A percentile compares a stretch with the other conserved stretches of the same genome.
Evolutionary conservation across 1,140 invertebrate genomes (phyloP).

Genomic region (Nylanderia fulva): DNA sequence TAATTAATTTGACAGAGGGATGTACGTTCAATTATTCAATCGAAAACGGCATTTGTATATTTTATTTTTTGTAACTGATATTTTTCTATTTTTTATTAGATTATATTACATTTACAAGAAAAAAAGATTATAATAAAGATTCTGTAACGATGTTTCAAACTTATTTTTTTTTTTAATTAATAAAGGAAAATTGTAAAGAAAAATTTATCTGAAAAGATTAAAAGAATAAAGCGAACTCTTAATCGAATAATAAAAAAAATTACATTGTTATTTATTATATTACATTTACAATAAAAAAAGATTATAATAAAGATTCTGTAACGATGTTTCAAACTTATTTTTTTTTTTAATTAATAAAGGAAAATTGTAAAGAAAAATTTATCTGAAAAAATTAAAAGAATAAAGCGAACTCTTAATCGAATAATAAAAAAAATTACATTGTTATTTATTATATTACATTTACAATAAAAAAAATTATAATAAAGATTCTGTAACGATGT

Average conservation of each 20-base stretch:
- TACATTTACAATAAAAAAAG: not conserved
- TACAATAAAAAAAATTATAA: not conserved
- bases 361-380: not conserved
- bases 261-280: too few relatives aligned
- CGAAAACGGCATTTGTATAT: not conserved
- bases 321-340: not conserved
- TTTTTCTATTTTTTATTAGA: too few relatives aligned
- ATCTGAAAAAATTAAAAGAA: not conserved
- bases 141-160: not conserved
- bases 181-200: not conserved
- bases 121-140: not conserved
- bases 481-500: not conserved
- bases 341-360: not conserved
- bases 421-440: too few relatives aligned
- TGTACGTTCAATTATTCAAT: not conserved
- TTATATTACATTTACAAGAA: not conserved
- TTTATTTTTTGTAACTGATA: too few relatives aligned
- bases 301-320: not conserved
- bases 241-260: not conserved
- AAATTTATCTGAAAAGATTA: not conserved
- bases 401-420: not conserved
- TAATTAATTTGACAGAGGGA: conserved; percentile 26
- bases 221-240: not conserved
- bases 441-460: too few relatives aligned
- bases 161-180: not conserved